Base-by-base conservation (phyloP, 1,140 invertebrate genomes). In the Orchestia grillus region DNA sequence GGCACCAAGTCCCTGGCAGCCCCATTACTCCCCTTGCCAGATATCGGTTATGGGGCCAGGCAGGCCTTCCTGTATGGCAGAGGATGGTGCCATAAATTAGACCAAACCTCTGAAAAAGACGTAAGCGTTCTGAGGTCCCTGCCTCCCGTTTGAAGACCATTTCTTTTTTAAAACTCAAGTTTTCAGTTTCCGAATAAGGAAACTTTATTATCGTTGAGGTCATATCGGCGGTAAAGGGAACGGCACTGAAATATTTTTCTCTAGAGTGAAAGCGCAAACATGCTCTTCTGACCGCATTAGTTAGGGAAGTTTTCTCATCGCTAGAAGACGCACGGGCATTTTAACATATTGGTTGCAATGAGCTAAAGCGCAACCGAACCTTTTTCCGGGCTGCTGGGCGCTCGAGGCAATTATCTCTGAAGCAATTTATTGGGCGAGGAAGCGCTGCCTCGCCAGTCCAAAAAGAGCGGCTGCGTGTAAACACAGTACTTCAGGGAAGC, bases 91-190 rank as follows among this genome's bases (percentile, higher is more conserved):
- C 43, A 94, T 94, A 94, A 94, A 94, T 94, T 94, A 94, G 23
- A 36, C 8, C 43, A 94, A 94, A 94, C 92, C 92, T 94, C 92
- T 94, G 92, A 94, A 94, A 94, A 94, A 94, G 92, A 94, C 92
- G 92, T 94, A 94, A 94, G 47, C 44, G 92, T n/a, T 45, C 92
- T 47, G 92, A 90, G 92, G 44, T 44, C 92, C 44, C 16, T 44
- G 43, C 92, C 43, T 44, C 92, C 92, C 44, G 11, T 94, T 94
- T 94, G 45, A 40, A 44, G 43, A 44, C 4, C 40, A 45, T 44
- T 45, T 45, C 40, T 94, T 94, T 28, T 16, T 47, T 47, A 47
- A 94, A 94, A 77, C 41, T 90, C 42, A 0, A 90, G 92, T 94
- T 94, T 94, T 94, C 92, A 44, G 92, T 94, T 94, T 94, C 92